Conservation (phyloP, 2,797 vertebrate species). For the Phoebastria nigripes region DNA sequence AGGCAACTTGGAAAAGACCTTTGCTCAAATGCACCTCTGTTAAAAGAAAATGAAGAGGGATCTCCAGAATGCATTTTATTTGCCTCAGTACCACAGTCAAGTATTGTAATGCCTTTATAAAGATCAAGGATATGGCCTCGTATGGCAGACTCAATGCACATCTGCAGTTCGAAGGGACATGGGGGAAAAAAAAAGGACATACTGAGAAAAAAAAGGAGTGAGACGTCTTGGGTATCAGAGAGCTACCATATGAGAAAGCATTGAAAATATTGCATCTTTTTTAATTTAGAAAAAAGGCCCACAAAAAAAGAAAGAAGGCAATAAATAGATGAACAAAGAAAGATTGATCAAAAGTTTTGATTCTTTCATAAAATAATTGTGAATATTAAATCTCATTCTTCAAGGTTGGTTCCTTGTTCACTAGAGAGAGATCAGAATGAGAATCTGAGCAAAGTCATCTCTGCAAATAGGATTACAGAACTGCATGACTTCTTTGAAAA, state of each 20-base stretch:
- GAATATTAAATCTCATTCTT: not conserved
- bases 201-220: not conserved
- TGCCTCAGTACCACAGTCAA: not conserved
- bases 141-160: not conserved
- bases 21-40: not conserved
- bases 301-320: not conserved
- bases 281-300: not conserved
- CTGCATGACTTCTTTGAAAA: conserved; percentile 27
- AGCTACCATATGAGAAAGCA: not conserved
- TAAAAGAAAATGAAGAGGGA: not conserved
- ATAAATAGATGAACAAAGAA: not conserved
- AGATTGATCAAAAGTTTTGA: not conserved
- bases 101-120: not conserved
- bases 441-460: not conserved
- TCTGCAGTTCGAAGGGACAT: not conserved
- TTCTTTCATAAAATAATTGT: not conserved
- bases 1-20: not conserved
- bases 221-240: not conserved
- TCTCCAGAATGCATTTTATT: not conserved
- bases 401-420: not conserved
- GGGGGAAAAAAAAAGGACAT: not conserved
- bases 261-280: not conserved
- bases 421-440: not conserved
- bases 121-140: not conserved
- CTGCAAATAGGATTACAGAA: not conserved